Evolutionary conservation across 2,888 invertebrate species (phyloP).

Genomic region (Ischnura elegans): DNA sequence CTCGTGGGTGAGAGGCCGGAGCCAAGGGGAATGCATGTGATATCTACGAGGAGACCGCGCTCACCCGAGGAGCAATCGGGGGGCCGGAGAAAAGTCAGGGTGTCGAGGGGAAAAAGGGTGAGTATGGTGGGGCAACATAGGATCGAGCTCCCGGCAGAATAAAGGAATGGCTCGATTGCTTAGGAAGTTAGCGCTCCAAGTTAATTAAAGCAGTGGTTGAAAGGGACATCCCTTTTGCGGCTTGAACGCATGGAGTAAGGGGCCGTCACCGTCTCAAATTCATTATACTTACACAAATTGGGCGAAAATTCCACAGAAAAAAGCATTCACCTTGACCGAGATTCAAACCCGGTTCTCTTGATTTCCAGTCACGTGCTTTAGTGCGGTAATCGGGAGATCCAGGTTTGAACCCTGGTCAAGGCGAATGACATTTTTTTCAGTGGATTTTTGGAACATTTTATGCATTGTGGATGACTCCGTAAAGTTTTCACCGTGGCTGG

Average conservation of each 20-base stretch:
- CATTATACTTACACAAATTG: too few species aligned
- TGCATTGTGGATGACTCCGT: too few species aligned
- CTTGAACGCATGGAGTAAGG: background rate
- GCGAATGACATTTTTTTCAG: too few species aligned
- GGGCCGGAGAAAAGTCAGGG: background rate
- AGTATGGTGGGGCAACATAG: background rate
- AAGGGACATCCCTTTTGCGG: constrained; percentile 10
- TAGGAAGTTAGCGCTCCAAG: background rate
- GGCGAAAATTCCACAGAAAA: too few species aligned
- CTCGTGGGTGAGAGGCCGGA: background rate
- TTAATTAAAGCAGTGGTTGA: constrained; percentile 25
- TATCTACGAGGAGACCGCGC: background rate
- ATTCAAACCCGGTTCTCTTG: too few species aligned
- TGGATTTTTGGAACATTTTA: too few species aligned
- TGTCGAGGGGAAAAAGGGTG: background rate
- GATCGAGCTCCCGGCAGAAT: background rate
- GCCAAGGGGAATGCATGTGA: background rate
- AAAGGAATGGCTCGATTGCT: background rate
- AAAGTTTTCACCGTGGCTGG: too few species aligned
- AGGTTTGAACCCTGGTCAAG: too few species aligned
- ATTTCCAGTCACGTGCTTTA: too few species aligned
- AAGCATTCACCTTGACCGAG: too few species aligned
- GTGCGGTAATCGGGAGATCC: too few species aligned
- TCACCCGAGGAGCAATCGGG: background rate
- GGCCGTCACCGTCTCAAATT: background rate